Base-by-base conservation (phyloP, 2,113 vertebrate genomes). In the Chiloscyllium plagiosum region DNA sequence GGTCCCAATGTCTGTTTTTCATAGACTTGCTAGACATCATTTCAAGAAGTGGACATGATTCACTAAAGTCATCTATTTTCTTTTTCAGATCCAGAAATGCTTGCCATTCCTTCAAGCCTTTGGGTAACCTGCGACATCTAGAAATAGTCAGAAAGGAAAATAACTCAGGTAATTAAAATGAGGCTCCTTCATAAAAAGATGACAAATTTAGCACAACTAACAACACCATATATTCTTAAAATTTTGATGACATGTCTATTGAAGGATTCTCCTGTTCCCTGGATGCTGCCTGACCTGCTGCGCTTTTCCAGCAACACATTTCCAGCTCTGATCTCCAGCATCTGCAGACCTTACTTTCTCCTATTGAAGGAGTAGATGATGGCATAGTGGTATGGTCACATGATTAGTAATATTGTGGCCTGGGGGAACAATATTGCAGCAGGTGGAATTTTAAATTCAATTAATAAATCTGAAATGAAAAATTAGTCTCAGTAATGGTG, bases 1-100 rank as follows among this genome's bases (percentile, higher is more conserved):
- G 97, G 87, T 97, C 95, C 98, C 98, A 98, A 80, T 98, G 98
- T 93, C 98, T 97, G 96, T 96, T 96, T 4, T 98, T 97, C 98
- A 98, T 97, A 29, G 98, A 97, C 96, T 98, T 98, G 95, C 97
- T 96, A 1, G 97, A 96, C 98, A 98, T 98, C 97, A 98, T 97
- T 97, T 98, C 98, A 52, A 98, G 96, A 0, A 98, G 96, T 69
- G 97, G 97, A 96, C 98, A 98, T 0, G 96, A 97, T 94, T 98
- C 98, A 94, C 97, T 98, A 95, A 98, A 98, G 95, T 98, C 97
- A 96, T 98, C 98, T 42, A 98, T 98, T 96, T 96, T 97, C 96
- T 97, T 97, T 96, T 97, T 98, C 89, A 98, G 97, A 96, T 98
- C 98, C 94, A 97, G 96, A 97, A 96, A 98, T 0, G 98, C 98